These are phyloP conservation scores for Clarias macrocephalus DNA, from an alignment of 2,113 vertebrate species.

Conservation along the genomic window DNA sequence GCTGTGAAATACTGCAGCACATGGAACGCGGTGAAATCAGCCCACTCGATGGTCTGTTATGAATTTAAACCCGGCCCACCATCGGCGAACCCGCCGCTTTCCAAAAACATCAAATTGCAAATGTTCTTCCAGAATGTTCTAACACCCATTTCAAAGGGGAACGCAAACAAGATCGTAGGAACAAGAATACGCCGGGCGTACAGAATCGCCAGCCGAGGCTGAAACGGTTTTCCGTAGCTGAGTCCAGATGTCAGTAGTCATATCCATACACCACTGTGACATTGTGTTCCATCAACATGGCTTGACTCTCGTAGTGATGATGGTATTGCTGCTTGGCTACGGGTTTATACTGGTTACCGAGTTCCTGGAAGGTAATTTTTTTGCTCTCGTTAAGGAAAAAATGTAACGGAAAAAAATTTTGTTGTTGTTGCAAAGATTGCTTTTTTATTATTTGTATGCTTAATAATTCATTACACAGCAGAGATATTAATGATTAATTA, in stretches of 20 bases:
- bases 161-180: neutral
- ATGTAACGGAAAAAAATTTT: no score
- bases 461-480: neutral
- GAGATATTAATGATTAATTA: no score
- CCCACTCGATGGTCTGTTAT: neutral
- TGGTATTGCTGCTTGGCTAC: neutral
- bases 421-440: neutral
- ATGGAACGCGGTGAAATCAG: neutral
- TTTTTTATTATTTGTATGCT: neutral
- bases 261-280: neutral
- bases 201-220: no score
- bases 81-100: neutral
- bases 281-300: neutral
- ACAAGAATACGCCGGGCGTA: neutral
- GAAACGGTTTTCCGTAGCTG: neutral
- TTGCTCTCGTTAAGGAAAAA: neutral
- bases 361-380: neutral
- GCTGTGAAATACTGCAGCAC: neutral
- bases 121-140: neutral
- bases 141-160: neutral
- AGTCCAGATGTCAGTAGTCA: constrained; percentile 6
- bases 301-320: neutral
- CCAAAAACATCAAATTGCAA: neutral
- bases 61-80: constrained; percentile 23
- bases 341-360: neutral